Conservation (phyloP, 2,113 vertebrate genomes). For the Cheirogaleus medius region DNA sequence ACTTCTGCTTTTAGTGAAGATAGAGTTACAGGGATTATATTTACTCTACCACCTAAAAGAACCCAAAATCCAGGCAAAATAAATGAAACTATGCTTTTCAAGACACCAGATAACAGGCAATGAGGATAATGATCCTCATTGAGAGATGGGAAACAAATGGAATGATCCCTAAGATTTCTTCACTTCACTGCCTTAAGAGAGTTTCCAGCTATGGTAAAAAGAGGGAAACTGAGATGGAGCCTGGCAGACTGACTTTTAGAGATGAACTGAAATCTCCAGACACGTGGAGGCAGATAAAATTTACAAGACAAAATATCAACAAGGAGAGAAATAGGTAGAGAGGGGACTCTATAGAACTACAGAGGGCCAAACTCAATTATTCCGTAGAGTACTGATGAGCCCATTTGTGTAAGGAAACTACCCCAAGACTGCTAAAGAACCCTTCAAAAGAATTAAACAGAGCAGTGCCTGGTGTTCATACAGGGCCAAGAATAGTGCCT, state of each 20-base stretch:
- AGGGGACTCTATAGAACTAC: background rate
- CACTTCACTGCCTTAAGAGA: background rate
- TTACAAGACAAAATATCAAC: background rate
- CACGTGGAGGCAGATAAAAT: background rate
- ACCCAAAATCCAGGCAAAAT: background rate
- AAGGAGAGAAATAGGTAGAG: background rate
- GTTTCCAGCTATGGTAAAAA: background rate
- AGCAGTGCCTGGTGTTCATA: background rate
- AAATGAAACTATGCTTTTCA: background rate
- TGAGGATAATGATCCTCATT: background rate
- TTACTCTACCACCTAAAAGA: background rate
- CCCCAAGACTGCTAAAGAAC: background rate
- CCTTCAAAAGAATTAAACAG: background rate
- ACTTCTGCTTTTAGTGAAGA: background rate
- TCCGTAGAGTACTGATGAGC: background rate
- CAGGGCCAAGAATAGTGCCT: background rate
- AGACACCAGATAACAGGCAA: background rate
- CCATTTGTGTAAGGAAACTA: background rate
- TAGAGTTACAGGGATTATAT: background rate
- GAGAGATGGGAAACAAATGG: background rate
- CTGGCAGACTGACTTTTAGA: background rate
- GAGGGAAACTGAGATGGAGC: background rate
- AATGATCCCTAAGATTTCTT: background rate
- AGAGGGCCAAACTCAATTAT: background rate
- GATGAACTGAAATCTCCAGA: background rate